Conservation (phyloP, 2,888 invertebrate species). For the Rhingia campestris region DNA sequence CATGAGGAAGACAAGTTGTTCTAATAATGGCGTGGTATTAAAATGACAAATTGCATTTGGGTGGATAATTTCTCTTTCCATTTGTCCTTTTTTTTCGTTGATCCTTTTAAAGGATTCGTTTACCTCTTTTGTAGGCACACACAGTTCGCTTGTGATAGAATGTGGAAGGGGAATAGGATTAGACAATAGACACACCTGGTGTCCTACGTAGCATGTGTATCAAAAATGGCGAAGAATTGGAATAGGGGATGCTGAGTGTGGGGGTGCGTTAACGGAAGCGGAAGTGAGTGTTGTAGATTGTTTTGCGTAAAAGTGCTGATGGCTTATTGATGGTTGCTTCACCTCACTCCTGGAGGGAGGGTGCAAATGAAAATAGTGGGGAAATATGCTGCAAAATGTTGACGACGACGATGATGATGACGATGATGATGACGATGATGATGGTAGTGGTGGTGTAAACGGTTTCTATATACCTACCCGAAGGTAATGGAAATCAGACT, state of each 20-base stretch:
- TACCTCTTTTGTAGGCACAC: neutral
- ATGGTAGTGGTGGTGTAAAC: conserved; percentile 26
- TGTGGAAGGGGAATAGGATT: conserved; percentile 20
- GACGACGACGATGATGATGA: conserved; percentile 12
- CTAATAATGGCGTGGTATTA: conserved; percentile 72
- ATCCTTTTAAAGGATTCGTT: conserved; percentile 15
- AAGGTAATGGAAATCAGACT: conserved; percentile 13
- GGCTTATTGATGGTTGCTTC: conserved; percentile 67
- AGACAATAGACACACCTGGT: conserved; percentile 41
- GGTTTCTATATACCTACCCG: conserved; percentile 3
- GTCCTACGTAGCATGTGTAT: conserved; percentile 12
- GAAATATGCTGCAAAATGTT: conserved; percentile 56
- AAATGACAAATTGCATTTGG: conserved; percentile 76
- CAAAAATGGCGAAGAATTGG: neutral
- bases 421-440: conserved; percentile 7
- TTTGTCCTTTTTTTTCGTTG: conserved; percentile 1
- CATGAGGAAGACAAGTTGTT: conserved; percentile 67
- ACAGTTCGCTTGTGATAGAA: conserved; percentile 31
- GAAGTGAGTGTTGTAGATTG: conserved; percentile 55
- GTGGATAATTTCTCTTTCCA: conserved; percentile 69
- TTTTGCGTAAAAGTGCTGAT: conserved; percentile 56
- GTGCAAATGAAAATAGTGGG: conserved; percentile 63
- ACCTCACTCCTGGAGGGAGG: neutral
- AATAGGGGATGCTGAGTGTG: neutral
- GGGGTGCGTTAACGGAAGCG: conserved; percentile 39